Evolutionary conservation across 1,140 invertebrate genomes (phyloP).

Genomic region (Musca domestica): DNA sequence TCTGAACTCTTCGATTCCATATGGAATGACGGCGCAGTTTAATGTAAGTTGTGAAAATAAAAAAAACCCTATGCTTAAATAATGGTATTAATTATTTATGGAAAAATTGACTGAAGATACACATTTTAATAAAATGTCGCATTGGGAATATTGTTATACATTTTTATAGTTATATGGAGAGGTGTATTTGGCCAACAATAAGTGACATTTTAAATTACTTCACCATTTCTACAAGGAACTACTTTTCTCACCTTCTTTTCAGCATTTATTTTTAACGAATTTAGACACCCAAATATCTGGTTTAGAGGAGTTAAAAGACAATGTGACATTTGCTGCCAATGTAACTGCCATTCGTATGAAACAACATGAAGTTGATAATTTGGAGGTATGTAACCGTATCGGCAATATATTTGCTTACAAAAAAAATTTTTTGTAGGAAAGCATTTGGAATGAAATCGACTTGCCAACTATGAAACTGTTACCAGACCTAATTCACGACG

Average conservation of each 20-base stretch:
- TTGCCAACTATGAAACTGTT: slow-evolving; percentile 38
- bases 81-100: background rate
- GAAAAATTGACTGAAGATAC: background rate
- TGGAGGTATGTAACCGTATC: no score
- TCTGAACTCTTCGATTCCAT: slow-evolving; percentile 40
- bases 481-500: slow-evolving; percentile 65
- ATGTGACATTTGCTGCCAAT: slow-evolving; percentile 59
- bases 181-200: no score
- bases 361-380: background rate
- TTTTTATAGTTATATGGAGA: background rate
- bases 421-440: no score
- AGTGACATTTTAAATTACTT: no score
- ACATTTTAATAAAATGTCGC: slow-evolving; percentile 30
- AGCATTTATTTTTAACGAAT: slow-evolving; percentile 42
- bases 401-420: no score
- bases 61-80: background rate
- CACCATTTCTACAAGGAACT: background rate
- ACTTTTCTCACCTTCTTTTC: background rate
- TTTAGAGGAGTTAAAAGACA: slow-evolving; percentile 38
- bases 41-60: slow-evolving; percentile 32
- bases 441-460: slow-evolving; percentile 22
- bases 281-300: slow-evolving; percentile 40
- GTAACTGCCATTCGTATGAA: slow-evolving; percentile 62
- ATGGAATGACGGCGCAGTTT: slow-evolving; percentile 47
- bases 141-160: slow-evolving; percentile 28